phyloP scores from a whole-genome alignment of 2,797 vertebrate genomes.

The Moxostoma hubbsi region DNA sequence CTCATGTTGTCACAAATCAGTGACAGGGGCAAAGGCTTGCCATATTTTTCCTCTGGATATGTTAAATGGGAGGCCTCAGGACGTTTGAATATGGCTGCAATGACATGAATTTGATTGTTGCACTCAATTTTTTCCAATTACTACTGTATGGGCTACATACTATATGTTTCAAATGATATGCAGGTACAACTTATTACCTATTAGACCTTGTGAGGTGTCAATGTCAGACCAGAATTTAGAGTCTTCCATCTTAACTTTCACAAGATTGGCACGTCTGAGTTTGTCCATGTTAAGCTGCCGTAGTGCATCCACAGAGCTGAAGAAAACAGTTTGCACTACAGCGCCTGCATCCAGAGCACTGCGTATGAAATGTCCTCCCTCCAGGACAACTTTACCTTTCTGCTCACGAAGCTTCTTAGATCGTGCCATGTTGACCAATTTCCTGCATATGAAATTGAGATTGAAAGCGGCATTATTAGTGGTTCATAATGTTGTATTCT shows the following conservation, averaged over 20 bases:
- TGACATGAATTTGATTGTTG: neutral
- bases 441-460: constrained; percentile 70
- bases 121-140: too few species aligned
- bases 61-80: constrained; percentile 80
- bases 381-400: constrained; percentile 89
- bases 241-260: constrained; percentile 92
- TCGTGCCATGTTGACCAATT: constrained; percentile 84
- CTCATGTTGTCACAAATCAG: constrained; percentile 94
- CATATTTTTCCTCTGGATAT: constrained; percentile 72
- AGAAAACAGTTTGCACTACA: constrained; percentile 84
- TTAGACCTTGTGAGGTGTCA: constrained; percentile 79
- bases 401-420: constrained; percentile 89
- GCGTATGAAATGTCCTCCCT: constrained; percentile 86
- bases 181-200: constrained; percentile 33
- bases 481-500: neutral
- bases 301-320: constrained; percentile 81
- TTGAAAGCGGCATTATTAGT: neutral
- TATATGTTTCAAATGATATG: too few species aligned
- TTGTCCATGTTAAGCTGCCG: constrained; percentile 80
- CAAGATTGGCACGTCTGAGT: constrained; percentile 79
- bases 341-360: constrained; percentile 88
- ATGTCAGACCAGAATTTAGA: constrained; percentile 90
- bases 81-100: constrained; percentile 87
- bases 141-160: too few species aligned
- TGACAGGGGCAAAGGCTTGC: constrained; percentile 78